Conservation (phyloP, 1,140 invertebrate genomes). For the Meloidogyne hapla region DNA sequence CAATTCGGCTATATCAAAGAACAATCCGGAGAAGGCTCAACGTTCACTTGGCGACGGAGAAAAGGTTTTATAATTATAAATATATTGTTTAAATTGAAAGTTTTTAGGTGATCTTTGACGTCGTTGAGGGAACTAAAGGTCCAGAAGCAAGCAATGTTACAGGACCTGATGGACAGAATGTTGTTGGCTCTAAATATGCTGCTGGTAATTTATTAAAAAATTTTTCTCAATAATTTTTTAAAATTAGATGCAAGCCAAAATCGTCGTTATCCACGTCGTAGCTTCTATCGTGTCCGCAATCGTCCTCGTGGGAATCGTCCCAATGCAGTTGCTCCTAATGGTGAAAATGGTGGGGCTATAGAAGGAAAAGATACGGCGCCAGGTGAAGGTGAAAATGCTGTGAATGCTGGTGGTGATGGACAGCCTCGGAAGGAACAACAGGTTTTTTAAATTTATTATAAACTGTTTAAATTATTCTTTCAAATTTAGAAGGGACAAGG, state of each 20-base stretch:
- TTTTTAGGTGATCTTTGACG: slow-evolving; percentile 77
- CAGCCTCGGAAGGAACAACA: not conserved
- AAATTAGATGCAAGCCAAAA: slow-evolving; percentile 20
- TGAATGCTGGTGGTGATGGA: not conserved
- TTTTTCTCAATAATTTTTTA: not conserved
- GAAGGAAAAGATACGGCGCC: not conserved
- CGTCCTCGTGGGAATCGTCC: slow-evolving; percentile 9
- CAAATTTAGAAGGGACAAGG: not conserved
- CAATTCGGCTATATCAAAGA: slow-evolving; percentile 80
- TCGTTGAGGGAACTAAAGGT: slow-evolving; percentile 91
- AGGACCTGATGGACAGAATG: slow-evolving; percentile 54
- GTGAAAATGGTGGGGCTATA: not conserved
- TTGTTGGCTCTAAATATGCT: slow-evolving; percentile 56
- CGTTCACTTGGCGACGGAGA: slow-evolving; percentile 97
- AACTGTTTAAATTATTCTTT: not conserved
- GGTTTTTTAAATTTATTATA: not conserved
- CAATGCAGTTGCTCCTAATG: not conserved
- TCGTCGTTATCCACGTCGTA: slow-evolving; percentile 11
- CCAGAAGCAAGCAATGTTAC: slow-evolving; percentile 61
- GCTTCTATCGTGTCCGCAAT: slow-evolving; percentile 21
- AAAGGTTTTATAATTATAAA: slow-evolving; percentile 72
- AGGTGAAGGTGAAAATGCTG: not conserved
- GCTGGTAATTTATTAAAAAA: slow-evolving; percentile 12
- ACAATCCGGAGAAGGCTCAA: slow-evolving; percentile 93
- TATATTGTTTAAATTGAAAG: not conserved